Conservation (phyloP, 2,888 invertebrate species). For the Ectropis crepuscularia region DNA sequence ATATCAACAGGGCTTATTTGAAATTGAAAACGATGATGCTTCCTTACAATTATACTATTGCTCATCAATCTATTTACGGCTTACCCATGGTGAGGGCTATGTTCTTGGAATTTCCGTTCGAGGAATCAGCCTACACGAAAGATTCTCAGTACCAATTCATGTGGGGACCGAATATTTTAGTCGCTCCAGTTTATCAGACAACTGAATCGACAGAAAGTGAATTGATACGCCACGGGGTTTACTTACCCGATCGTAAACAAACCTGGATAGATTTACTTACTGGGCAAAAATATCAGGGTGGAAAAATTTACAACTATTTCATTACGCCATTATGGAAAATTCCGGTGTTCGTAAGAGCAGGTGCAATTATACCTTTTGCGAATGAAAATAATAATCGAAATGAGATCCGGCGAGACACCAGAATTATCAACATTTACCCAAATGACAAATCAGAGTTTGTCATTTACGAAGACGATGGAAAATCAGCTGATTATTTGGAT, state of each 20-base stretch:
- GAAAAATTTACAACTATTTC: conserved; percentile 69
- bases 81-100: conserved; percentile 77
- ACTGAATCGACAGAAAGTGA: conserved; percentile 42
- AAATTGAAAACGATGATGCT: conserved; percentile 75
- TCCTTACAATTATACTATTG: conserved; percentile 76
- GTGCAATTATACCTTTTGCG: conserved; percentile 74
- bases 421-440: conserved; percentile 69
- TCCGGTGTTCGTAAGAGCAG: conserved; percentile 73
- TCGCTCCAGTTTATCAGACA: conserved; percentile 69
- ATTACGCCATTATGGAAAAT: conserved; percentile 72
- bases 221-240: conserved; percentile 64
- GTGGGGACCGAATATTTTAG: conserved; percentile 77
- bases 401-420: conserved; percentile 62
- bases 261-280: conserved; percentile 75
- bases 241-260: conserved; percentile 65
- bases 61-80: conserved; percentile 63
- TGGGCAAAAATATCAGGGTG: conserved; percentile 73
- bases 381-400: conserved; percentile 71
- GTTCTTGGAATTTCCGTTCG: conserved; percentile 73
- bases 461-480: conserved; percentile 77
- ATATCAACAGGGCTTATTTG: conserved; percentile 73
- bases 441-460: conserved; percentile 58
- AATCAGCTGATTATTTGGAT: conserved; percentile 62
- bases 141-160: conserved; percentile 78
- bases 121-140: conserved; percentile 60